These are phyloP conservation scores for Copidosoma floridanum DNA, from an alignment of 1,140 invertebrate species.

Conservation along the genomic window DNA sequence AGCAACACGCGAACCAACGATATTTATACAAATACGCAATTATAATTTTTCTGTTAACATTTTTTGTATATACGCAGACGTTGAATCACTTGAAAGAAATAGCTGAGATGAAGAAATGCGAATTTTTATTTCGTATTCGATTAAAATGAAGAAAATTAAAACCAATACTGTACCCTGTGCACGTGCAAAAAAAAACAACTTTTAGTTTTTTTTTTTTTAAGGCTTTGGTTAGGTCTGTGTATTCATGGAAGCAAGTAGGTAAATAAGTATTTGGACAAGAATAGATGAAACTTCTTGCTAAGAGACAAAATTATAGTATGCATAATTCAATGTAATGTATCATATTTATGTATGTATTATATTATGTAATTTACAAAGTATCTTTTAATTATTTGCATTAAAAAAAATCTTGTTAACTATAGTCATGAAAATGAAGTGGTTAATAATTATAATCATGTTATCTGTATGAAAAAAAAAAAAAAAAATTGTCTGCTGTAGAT, in stretches of 20 bases:
- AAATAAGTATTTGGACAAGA: slow-evolving; percentile 34
- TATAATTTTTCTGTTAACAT: too few species aligned
- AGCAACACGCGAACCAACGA: slow-evolving; percentile 17
- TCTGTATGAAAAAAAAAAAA: slow-evolving; percentile 24
- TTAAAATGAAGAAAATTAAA: slow-evolving; percentile 22
- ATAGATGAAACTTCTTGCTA: slow-evolving; percentile 29
- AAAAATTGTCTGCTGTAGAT: slow-evolving; percentile 11
- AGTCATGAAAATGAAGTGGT: slow-evolving; percentile 17
- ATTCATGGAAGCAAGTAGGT: slow-evolving; percentile 18
- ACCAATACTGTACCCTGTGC: slow-evolving; percentile 31
- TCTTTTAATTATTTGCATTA: slow-evolving; percentile 22
- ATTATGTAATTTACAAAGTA: slow-evolving; percentile 35
- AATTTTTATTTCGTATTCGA: slow-evolving; percentile 27
- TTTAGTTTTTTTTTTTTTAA: slow-evolving; percentile 25
- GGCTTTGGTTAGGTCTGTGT: slow-evolving; percentile 20
- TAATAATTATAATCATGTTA: slow-evolving; percentile 27
- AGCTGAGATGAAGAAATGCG: slow-evolving; percentile 29
- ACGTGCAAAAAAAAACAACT: slow-evolving; percentile 21
- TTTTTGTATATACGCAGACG: slow-evolving; percentile 26
- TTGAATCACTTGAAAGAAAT: slow-evolving; percentile 23
- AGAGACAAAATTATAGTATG: slow-evolving; percentile 23
- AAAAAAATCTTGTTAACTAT: slow-evolving; percentile 22
- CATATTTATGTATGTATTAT: slow-evolving; percentile 44
- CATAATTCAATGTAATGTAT: slow-evolving; percentile 34
- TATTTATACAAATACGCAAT: slow-evolving; percentile 25